Base-by-base conservation (phyloP, 2,888 invertebrate species). In the Tiliacea aurago region DNA sequence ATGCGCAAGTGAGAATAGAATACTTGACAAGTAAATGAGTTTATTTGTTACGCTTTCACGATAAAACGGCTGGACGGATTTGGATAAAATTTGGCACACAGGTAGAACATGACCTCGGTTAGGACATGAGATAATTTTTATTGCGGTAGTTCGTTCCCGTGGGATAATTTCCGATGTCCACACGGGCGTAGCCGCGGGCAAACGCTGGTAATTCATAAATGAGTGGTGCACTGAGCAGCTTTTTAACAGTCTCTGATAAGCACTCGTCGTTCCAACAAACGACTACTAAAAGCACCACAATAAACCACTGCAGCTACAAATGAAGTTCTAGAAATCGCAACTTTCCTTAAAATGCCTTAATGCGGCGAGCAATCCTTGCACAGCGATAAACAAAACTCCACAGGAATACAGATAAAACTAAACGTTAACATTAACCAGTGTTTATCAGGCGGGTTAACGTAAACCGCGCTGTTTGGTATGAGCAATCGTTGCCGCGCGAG, bases 401-500 rank as follows among this genome's bases (percentile, higher is more conserved):
- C 62, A 71, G 80, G 87, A 86, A 88, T 85, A 87, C 84, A 87
- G 85, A 88, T 84, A 81, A 87, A 85, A 87, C 83, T 83, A 85
- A 86, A 83, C 86, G 87, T 85, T 86, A 86, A 82, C 86, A 86
- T 86, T 87, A 86, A 84, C 83, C 86, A 86, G 86, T 80, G 86
- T 86, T 83, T 87, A 87, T 87, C 83, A 87, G 81, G 28, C 72
- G 77, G 85, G 80, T 85, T 78, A 73, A 78, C 82, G 77, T 74
- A 74, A 86, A 76, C 83, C 77, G 70, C 68, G 51, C 80, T 76
- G 79, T 92, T 94, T 92, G 91, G 93, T 94, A 94, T 94, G 95
- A 94, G 93, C 95, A 94, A 93, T 94, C 93, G 86, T 85, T 84
- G 86, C 88, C 89, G 88, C 78, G 86, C 93, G 90, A 91, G 95